These are phyloP conservation scores for Felis catus DNA, from an alignment of 2,113 vertebrate species.

Conservation along the genomic window DNA sequence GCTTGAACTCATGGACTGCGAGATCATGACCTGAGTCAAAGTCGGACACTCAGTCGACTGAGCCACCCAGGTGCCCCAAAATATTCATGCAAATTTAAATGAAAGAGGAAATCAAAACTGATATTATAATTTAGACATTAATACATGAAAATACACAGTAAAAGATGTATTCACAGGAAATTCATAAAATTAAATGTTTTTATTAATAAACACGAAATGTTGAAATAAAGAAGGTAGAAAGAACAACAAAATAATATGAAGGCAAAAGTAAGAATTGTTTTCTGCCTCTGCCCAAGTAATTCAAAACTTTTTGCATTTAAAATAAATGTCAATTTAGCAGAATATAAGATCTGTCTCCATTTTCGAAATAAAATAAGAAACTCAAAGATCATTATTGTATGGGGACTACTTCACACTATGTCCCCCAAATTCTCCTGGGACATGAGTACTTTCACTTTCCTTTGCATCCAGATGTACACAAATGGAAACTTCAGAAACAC, in stretches of 20 bases:
- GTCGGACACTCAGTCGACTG: too few relatives aligned
- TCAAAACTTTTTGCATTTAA: not conserved
- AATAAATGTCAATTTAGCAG: not conserved
- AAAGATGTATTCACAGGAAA: not conserved
- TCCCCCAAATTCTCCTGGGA: not conserved
- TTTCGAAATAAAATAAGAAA: not conserved
- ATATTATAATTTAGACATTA: not conserved
- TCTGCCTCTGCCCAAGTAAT: not conserved
- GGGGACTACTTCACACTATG: not conserved
- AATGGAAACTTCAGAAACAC: not conserved
- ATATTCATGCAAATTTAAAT: not conserved
- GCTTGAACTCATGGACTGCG: too few relatives aligned
- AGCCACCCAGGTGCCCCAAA: not conserved
- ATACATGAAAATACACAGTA: conserved; percentile 14
- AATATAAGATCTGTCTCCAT: not conserved
- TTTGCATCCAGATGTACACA: not conserved
- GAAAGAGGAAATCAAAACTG: not conserved
- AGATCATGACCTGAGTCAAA: too few relatives aligned
- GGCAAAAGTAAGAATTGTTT: not conserved
- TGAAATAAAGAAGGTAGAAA: not conserved
- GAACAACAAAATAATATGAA: not conserved
- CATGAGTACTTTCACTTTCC: not conserved
- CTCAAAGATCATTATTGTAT: too few relatives aligned
- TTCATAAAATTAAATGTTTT: not conserved
- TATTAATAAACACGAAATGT: not conserved